Percentiles rank a stretch among this genome's conserved stretches.
Evolutionary conservation across 2,888 invertebrate genomes (phyloP).

Genomic region (Ommatoiulus sabulosus): DNA sequence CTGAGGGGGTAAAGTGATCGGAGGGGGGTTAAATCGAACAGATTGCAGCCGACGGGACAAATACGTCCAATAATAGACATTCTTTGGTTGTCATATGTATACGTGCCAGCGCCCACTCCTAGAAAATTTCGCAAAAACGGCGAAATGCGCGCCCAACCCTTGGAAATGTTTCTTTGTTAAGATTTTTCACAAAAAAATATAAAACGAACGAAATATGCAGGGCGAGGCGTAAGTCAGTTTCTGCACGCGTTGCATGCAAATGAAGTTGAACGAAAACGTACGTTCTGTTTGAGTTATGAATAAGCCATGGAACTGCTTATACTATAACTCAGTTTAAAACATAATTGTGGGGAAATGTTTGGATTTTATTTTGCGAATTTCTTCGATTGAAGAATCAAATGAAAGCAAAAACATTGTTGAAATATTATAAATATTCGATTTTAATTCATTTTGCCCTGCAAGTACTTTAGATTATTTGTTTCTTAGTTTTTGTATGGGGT

Average conservation of each 20-base stretch:
- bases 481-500: too few species aligned
- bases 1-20: conserved; percentile 40
- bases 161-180: background rate
- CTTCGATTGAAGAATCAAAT: too few species aligned
- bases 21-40: conserved; percentile 43
- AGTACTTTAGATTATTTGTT: too few species aligned
- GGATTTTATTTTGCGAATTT: too few species aligned
- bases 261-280: too few species aligned
- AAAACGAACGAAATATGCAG: background rate
- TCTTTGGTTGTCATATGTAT: background rate
- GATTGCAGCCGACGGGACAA: conserved; percentile 33
- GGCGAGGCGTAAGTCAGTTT: background rate
- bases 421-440: too few species aligned
- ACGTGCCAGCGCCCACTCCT: conserved; percentile 15
- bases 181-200: background rate
- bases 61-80: conserved; percentile 43
- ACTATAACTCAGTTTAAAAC: too few species aligned
- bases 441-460: too few species aligned
- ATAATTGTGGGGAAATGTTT: too few species aligned
- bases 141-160: background rate
- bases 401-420: too few species aligned
- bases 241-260: background rate
- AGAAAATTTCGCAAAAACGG: background rate
- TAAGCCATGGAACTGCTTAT: too few species aligned
- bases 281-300: too few species aligned